These are phyloP conservation scores for Furcifer pardalis DNA, from an alignment of 2,797 vertebrate genomes.

Conservation along the genomic window DNA sequence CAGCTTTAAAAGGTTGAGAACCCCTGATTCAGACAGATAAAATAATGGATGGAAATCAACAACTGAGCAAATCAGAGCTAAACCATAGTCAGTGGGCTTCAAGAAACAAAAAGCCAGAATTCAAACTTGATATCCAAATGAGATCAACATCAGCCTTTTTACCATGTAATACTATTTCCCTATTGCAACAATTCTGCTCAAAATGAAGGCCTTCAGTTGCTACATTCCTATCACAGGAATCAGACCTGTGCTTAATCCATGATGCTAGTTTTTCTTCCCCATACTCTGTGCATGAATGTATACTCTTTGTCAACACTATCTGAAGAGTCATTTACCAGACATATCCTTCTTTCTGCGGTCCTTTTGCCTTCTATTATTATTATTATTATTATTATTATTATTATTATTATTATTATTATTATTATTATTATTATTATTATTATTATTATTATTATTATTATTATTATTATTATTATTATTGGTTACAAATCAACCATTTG, in stretches of 20 bases:
- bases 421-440: no score
- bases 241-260: not conserved
- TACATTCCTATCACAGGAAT: not conserved
- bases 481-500: no score
- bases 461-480: no score
- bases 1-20: no score
- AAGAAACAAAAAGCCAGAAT: no score
- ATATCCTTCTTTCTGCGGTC: not conserved
- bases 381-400: no score
- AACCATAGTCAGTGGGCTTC: not conserved
- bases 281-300: not conserved
- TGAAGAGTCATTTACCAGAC: not conserved
- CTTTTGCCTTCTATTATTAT: not conserved
- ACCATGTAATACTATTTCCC: not conserved
- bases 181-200: not conserved
- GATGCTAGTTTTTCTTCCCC: not conserved
- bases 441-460: no score
- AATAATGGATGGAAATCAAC: not conserved
- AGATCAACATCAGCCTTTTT: not conserved
- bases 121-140: not conserved
- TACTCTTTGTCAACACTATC: not conserved
- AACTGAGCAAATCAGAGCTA: not conserved
- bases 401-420: no score
- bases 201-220: not conserved
- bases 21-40: no score